Evolutionary conservation across 2,888 invertebrate genomes (phyloP), one percentile per base, ranked within the genome.

Genomic region (Chrysolina americana): DNA sequence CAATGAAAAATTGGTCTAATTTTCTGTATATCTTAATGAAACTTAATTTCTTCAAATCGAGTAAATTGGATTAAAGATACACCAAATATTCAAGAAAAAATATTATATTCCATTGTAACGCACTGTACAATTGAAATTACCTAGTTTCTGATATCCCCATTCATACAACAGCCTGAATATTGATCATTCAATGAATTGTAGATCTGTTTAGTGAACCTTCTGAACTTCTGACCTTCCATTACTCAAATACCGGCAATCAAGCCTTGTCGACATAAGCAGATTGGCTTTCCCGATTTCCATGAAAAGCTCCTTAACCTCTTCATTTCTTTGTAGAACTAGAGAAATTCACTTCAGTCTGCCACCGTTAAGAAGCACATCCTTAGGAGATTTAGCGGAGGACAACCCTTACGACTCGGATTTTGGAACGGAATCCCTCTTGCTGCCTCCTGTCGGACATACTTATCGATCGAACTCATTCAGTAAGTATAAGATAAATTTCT

Each of bases 401-500:
- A 85, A 86, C 70, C 80, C 83, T 2, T 86, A 86, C 69, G 87
- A 88, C 71, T 85, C 85, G 0, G 87, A 87, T 75, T 78, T 86
- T 41, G 87, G 87, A 64, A 80, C 80, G 10, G 87, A 87, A 53
- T 83, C 85, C 11, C 78, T 87, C 23, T 79, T 88, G 17, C 76
- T 87, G 63, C 86, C 88, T 1, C 81, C 86, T n/a, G 81, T 82
- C 11, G 81, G 82, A 44, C 85, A 86, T 65, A 85, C 80, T 72
- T 89, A 90, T 74, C 89, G 92, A 59, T 92, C 92, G 19, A 92
- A 92, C 83, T 93, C 93, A n/a, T 93, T 92, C 88, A 92, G 93
- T 92, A 87, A 92, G 92, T 91, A 23, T 50, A n/a, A 0, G 9
- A 44, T 36, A 9, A 44, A 59, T 47, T 11, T 11, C n/a, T n/a